Base-by-base conservation (phyloP, 1,140 invertebrate genomes). In the Ceratina australensis region DNA sequence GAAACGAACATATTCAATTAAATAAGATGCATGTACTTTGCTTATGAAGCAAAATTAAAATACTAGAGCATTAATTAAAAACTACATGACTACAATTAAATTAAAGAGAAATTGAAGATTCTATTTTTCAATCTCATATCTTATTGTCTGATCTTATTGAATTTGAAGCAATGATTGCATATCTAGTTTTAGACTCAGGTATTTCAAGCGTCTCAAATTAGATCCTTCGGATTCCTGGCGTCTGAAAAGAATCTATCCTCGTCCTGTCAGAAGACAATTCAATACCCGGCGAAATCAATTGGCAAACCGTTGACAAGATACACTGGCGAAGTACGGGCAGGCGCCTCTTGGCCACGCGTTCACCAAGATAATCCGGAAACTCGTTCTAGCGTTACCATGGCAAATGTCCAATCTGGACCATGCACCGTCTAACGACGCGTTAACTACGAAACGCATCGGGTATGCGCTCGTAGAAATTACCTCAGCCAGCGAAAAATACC, bases 361-460 rank as follows among this genome's bases (percentile, higher is more conserved):
- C 28, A 64, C 64, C 78, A 75, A 79, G 72, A 76, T 68, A 78
- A 81, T 81, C 75, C 76, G 79, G 76, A 81, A 81, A 81, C 79
- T 73, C 63, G 79, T 78, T 81, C 76, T 81, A 81, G 64, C 76
- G 13, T 81, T 78, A 78, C 79, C 75, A 22, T 81, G 79, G 79
- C 76, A 81, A 69, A 66, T 79, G 76, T 81, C 79, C 76, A 81
- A 81, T 68, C 64, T 73, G 68, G 57, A 81, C 57, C 22, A 54
- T 33, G 60, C 47, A 13, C 26, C 22, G 50, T 15, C 66, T 56
- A 68, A 47, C 16, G 33, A 47, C 57, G 18, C 16, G 49, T 24
- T 5, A 7, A 13, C 66, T 63, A 42, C 28, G 20, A 76, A 71
- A 76, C 26, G 57, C 57, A 33, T 2, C 15, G 18, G 16, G 74